Evolutionary conservation across 2,113 vertebrate genomes (phyloP).

Genomic region (Lasiurus borealis): DNA sequence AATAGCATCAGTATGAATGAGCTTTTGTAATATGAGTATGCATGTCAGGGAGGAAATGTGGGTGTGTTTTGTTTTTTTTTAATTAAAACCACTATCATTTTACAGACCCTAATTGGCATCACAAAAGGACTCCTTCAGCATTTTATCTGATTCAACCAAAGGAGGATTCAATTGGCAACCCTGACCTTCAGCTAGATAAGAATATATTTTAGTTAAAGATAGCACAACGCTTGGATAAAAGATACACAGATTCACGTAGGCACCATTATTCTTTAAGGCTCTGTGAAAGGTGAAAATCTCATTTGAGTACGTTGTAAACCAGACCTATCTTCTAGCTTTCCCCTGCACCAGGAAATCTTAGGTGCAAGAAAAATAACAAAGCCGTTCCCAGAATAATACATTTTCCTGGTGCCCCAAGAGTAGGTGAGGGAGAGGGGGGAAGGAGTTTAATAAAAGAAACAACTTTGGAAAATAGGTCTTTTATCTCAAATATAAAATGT

Average conservation of each 20-base stretch:
- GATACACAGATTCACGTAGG: slow-evolving; percentile 18
- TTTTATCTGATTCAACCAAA: neutral
- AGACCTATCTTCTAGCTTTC: slow-evolving; percentile 8
- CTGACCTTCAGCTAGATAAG: neutral
- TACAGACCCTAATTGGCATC: neutral
- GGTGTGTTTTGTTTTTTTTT: neutral
- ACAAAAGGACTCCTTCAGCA: neutral
- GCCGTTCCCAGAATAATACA: slow-evolving; percentile 1
- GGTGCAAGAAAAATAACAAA: slow-evolving; percentile 29
- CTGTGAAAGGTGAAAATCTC: neutral
- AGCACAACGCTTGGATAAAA: neutral
- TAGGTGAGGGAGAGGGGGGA: neutral
- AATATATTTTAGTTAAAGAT: slow-evolving; percentile 12
- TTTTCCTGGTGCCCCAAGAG: slow-evolving; percentile 53
- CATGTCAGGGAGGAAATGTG: neutral
- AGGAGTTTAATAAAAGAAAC: slow-evolving; percentile 71
- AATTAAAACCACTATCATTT: neutral
- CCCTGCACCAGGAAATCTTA: slow-evolving; percentile 23
- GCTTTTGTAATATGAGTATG: neutral
- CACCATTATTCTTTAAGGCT: slow-evolving; percentile 9
- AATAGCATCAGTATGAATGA: neutral
- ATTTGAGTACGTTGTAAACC: neutral
- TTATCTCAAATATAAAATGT: slow-evolving; percentile 67
- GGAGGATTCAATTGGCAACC: neutral
- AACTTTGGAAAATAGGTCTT: slow-evolving; percentile 70